Conservation (phyloP, 2,888 invertebrate species). For the Aethes cnicana region DNA sequence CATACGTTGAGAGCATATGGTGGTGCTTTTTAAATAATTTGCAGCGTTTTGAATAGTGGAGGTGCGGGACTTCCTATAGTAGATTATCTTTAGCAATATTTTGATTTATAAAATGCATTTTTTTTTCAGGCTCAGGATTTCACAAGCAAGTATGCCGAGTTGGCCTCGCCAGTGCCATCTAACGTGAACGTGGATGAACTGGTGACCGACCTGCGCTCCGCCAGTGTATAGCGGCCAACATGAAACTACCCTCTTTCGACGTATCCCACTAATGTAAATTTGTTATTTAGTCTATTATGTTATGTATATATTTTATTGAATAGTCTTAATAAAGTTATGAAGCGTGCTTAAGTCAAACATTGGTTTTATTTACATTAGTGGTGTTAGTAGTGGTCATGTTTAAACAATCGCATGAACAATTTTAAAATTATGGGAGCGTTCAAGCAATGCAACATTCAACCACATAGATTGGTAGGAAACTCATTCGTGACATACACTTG, state of each 20-base stretch:
- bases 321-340: constrained; percentile 47
- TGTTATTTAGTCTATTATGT: constrained; percentile 2
- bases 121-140: constrained; percentile 48
- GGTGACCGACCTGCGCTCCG: constrained; percentile 46
- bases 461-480: no score
- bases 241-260: neutral
- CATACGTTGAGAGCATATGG: no score
- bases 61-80: no score
- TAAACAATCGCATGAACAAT: no score
- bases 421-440: no score
- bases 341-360: constrained; percentile 49
- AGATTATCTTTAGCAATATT: no score
- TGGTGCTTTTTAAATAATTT: no score
- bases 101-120: neutral
- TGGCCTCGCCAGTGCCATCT: constrained; percentile 58
- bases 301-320: constrained; percentile 6
- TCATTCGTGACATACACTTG: no score
- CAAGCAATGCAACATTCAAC: no score
- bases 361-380: constrained; percentile 32
- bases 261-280: neutral
- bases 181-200: constrained; percentile 52
- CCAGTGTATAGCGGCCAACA: constrained; percentile 33
- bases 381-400: no score
- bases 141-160: constrained; percentile 57
- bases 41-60: no score